Percentiles rank a stretch among this genome's conserved stretches.
These are phyloP conservation scores for Archilochus colubris DNA, from an alignment of 2,113 vertebrate species.

Conservation along the genomic window DNA sequence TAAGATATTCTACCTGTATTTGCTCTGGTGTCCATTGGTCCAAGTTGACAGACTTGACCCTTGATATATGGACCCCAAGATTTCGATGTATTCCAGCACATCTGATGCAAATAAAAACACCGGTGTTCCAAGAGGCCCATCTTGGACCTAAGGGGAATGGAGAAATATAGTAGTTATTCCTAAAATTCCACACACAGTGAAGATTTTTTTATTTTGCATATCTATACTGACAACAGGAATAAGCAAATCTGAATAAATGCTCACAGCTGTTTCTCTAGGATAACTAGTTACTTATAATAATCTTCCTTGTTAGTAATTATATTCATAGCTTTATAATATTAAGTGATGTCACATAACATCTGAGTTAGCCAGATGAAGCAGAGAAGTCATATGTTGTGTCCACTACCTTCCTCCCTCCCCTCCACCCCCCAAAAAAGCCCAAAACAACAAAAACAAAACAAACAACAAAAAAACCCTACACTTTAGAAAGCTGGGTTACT, in stretches of 20 bases:
- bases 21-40: constrained; percentile 98
- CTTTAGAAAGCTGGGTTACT: not conserved
- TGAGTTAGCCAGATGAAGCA: not conserved
- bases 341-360: not conserved
- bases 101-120: constrained; percentile 98
- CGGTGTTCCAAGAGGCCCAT: constrained; percentile 99
- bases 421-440: not conserved
- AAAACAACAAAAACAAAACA: not conserved
- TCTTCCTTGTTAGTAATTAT: not conserved
- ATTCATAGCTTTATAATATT: not conserved
- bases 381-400: rapidly evolving
- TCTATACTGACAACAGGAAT: not conserved
- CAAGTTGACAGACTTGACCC: constrained; percentile 98
- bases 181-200: not conserved
- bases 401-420: not conserved
- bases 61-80: constrained; percentile 98
- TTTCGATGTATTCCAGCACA: constrained; percentile 99
- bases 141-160: constrained; percentile 84
- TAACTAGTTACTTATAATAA: not conserved
- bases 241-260: not conserved
- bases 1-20: constrained; percentile 86
- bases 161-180: not conserved
- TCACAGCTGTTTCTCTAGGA: not conserved
- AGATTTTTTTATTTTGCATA: not conserved
- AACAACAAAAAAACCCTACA: not conserved